Evolutionary conservation across 2,888 invertebrate genomes (phyloP).

Genomic region (Hypsopygia costalis): DNA sequence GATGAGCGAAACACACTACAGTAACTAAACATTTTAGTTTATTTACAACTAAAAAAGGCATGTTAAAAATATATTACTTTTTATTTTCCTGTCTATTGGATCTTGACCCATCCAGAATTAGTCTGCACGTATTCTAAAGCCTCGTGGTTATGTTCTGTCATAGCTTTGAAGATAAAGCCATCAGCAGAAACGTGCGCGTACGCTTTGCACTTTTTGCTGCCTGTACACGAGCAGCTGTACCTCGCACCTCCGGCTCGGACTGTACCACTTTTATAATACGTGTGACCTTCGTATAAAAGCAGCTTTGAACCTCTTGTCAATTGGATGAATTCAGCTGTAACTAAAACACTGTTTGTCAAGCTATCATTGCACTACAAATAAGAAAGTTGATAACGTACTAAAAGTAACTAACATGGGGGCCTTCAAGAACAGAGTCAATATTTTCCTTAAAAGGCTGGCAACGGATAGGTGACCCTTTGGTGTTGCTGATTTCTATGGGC

Average conservation of each 20-base stretch:
- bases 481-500: too few species aligned
- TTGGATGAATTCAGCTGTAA: conserved; percentile 28
- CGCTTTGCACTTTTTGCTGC: conserved; percentile 37
- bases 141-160: conserved; percentile 23
- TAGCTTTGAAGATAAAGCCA: conserved; percentile 20
- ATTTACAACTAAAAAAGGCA: too few species aligned
- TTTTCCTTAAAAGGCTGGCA: too few species aligned
- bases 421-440: too few species aligned
- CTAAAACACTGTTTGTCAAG: too few species aligned
- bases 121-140: conserved; percentile 16
- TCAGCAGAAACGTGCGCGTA: conserved; percentile 31
- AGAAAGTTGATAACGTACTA: too few species aligned
- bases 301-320: conserved; percentile 26
- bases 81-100: background rate
- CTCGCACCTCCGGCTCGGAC: conserved; percentile 35
- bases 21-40: too few species aligned
- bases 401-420: too few species aligned
- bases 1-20: too few species aligned
- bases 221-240: conserved; percentile 38
- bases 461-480: too few species aligned
- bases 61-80: conserved; percentile 2
- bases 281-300: conserved; percentile 34
- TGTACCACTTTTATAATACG: conserved; percentile 35
- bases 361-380: too few species aligned
- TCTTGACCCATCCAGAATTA: background rate